Evolutionary conservation across 2,113 vertebrate genomes (phyloP).

Genomic region (Lasiurus borealis): DNA sequence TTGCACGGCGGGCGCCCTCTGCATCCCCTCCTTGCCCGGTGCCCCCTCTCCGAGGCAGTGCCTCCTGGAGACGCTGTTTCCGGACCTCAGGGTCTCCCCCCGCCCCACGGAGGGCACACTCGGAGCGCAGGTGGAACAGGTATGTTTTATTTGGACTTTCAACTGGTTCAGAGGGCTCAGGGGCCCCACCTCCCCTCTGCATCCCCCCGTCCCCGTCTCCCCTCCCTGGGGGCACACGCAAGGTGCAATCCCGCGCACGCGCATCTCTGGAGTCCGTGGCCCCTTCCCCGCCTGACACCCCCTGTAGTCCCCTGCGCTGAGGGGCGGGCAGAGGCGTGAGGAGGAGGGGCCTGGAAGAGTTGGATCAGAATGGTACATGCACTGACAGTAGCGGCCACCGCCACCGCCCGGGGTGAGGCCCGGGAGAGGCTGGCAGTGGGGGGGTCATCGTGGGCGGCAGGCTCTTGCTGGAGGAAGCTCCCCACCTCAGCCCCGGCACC

Average conservation of each 20-base stretch:
- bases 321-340: slow-evolving; percentile 20
- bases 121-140: slow-evolving; percentile 72
- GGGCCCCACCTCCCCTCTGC: slow-evolving; percentile 45
- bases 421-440: slow-evolving; percentile 31
- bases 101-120: background rate
- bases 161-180: slow-evolving; percentile 72
- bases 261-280: slow-evolving; percentile 75
- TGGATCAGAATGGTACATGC: slow-evolving; percentile 74
- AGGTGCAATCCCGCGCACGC: slow-evolving; percentile 37
- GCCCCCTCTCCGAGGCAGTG: background rate
- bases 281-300: slow-evolving; percentile 4
- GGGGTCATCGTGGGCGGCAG: slow-evolving; percentile 58
- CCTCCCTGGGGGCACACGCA: slow-evolving; percentile 61
- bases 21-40: background rate
- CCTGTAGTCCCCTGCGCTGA: slow-evolving; percentile 29
- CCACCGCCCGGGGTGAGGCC: background rate
- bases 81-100: background rate
- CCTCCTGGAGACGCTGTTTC: background rate
- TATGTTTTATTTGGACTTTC: slow-evolving; percentile 85
- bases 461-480: slow-evolving; percentile 55
- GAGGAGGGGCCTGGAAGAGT: slow-evolving; percentile 68
- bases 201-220: slow-evolving; percentile 54
- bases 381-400: slow-evolving; percentile 38
- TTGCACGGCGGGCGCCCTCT: background rate
- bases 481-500: slow-evolving; percentile 65